Evolutionary conservation across 64 coral and sea anemone genomes (phyloP).

Genomic region (Stichodactyla mertensii): DNA sequence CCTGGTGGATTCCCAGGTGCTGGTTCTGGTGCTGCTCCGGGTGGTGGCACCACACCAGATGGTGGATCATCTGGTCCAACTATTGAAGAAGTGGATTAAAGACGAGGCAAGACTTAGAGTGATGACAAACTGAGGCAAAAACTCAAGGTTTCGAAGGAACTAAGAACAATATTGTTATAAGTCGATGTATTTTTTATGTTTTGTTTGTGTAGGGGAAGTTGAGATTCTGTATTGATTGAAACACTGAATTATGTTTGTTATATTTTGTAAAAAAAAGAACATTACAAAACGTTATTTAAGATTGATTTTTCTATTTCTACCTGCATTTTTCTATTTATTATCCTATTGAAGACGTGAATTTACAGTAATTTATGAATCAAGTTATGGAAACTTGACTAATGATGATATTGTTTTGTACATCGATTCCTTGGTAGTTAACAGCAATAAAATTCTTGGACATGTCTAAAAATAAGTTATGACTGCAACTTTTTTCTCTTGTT

Average conservation of each 20-base stretch:
- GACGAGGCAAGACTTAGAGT: background rate
- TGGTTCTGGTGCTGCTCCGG: constrained; percentile 22
- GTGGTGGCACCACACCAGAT: background rate
- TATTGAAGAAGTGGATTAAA: constrained; percentile 80
- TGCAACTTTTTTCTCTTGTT: no score
- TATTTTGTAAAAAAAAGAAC: no score
- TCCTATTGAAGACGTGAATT: no score
- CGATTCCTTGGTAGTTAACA: background rate
- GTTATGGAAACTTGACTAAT: background rate
- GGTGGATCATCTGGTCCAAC: constrained; percentile 51
- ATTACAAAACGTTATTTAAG: no score
- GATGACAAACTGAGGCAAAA: background rate
- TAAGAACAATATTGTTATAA: background rate
- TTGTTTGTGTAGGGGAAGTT: no score
- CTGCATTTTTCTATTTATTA: background rate
- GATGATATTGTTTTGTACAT: background rate
- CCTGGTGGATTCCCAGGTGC: constrained; percentile 30
- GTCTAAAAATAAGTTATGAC: background rate
- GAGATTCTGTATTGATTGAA: no score
- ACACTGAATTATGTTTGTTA: no score
- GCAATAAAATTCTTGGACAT: background rate
- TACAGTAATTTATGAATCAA: background rate
- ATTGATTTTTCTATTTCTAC: background rate
- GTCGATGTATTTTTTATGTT: background rate
- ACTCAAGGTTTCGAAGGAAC: background rate